phyloP scores from a whole-genome alignment of 2,113 vertebrate genomes.

The Lepus timidus region DNA sequence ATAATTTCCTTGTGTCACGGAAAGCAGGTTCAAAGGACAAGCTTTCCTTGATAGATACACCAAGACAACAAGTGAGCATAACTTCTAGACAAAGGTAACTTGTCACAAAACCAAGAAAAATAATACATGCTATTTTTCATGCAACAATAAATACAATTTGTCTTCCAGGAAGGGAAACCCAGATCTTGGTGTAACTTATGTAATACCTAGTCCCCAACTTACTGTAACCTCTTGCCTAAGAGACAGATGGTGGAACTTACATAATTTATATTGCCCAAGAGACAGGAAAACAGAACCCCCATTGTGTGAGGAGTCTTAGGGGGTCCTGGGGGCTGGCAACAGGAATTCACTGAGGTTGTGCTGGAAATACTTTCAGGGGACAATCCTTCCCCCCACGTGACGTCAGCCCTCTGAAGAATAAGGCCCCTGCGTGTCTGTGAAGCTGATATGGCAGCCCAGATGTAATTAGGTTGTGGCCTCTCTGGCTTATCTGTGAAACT shows the following conservation, averaged over 20 bases:
- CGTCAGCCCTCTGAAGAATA: not conserved
- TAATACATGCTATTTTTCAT: not conserved
- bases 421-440: not conserved
- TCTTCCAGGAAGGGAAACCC: not conserved
- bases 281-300: not conserved
- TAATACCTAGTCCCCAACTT: not conserved
- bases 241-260: not conserved
- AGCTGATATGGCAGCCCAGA: rapidly evolving
- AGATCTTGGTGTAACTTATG: not conserved
- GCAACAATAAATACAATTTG: not conserved
- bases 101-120: not conserved
- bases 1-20: not conserved
- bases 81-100: not conserved
- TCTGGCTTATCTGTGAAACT: not conserved
- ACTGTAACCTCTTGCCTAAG: not conserved
- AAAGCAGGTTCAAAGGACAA: not conserved
- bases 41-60: not conserved
- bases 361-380: not conserved
- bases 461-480: not conserved
- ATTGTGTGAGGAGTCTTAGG: not conserved
- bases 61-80: not conserved
- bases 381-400: not conserved
- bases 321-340: not conserved
- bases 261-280: not conserved
- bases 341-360: not conserved